Percentiles rank a stretch among this genome's conserved stretches.
Conservation (phyloP, 2,888 invertebrate species). For the Ectobius pallidus region DNA sequence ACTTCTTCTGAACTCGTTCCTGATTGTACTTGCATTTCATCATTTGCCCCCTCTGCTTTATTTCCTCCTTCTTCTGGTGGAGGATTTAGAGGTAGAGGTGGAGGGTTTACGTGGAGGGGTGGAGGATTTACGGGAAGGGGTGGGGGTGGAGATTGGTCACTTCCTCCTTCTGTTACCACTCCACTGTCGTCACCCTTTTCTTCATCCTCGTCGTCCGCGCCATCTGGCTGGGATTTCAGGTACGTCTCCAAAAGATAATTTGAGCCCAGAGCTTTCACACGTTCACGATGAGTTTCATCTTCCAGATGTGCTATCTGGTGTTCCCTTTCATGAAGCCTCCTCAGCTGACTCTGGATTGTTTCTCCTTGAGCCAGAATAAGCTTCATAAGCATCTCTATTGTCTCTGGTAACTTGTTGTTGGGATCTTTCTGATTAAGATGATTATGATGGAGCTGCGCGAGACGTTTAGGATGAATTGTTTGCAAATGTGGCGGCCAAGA, state of each 20-base stretch:
- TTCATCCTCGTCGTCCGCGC: conserved; percentile 54
- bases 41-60: no score
- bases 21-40: no score
- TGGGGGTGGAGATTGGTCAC: conserved; percentile 59
- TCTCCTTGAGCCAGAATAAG: conserved; percentile 66
- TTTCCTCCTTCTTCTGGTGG: no score
- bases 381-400: conserved; percentile 60
- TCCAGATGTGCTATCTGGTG: conserved; percentile 79
- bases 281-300: conserved; percentile 74
- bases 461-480: conserved; percentile 51
- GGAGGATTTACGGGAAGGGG: conserved; percentile 50
- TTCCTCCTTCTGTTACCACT: conserved; percentile 70
- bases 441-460: conserved; percentile 48
- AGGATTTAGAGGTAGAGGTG: no score
- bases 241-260: conserved; percentile 82
- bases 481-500: conserved; percentile 40
- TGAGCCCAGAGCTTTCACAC: conserved; percentile 76
- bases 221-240: conserved; percentile 51
- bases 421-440: not conserved
- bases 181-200: conserved; percentile 75
- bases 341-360: conserved; percentile 58
- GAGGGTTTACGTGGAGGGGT: not conserved
- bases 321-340: conserved; percentile 68
- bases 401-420: conserved; percentile 37
- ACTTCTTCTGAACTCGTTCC: conserved; percentile 36